Evolutionary conservation across 2,797 vertebrate genomes (phyloP), one percentile per base, ranked within the genome.

Genomic region (Crax fasciolata): DNA sequence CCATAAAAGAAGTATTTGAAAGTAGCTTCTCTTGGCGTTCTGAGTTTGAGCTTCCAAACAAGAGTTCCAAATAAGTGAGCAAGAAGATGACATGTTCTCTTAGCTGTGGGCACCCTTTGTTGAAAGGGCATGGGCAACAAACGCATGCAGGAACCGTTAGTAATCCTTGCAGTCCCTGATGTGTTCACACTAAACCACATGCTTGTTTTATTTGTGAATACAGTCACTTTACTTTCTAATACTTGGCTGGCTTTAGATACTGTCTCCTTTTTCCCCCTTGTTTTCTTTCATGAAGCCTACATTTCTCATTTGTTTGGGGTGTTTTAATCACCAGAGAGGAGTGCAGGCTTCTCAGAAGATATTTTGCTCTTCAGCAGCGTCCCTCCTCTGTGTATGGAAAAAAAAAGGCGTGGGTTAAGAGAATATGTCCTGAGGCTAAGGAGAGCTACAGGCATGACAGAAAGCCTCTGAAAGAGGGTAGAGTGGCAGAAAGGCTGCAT

Each of bases 161-260:
- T 39, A 95, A 86, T 73, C 19, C 48, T 92, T 2, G 2, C 1
- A 7, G 78, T 38, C 68, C 92, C 82, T 86, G 73, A 85, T 93
- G 87, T 95, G 95, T 87, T 92, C 82, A 73, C 44, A 13, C 21
- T 11, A 41, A 93, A 89, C 87, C 2, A 8, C 70, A 81, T 39
- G 30, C 92, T 71, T 83, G 52, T 84, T 17, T 55, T 88, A 23
- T 2, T 62, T 61, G 21, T 41, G 52, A 93, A 77, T 38, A 46
- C 51, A 86, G 20, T 89, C 35, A 55, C 72, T 93, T 94, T 30
- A 70, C 80, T 91, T 88, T 92, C 84, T 91, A 85, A 49, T 91
- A 84, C 66, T 92, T 89, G 70, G 7, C 54, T 89, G 80, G 32
- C 48, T 86, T 78, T 66, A 87, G 84, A 95, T 91, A 57, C 30